Base-by-base conservation (phyloP, 1,140 invertebrate species). In the Halictus rubicundus region DNA sequence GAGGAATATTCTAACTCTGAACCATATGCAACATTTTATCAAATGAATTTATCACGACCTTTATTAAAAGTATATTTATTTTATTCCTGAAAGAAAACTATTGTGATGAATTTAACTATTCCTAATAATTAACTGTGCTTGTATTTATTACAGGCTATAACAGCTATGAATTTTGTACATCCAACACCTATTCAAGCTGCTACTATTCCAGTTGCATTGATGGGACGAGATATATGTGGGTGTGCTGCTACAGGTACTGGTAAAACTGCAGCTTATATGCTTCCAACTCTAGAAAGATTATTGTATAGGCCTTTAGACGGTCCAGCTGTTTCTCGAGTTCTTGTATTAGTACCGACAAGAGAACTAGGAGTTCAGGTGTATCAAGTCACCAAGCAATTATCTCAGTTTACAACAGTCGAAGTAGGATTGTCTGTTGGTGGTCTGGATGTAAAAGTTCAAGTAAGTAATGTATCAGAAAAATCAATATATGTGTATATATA, bases 201-300 rank as follows among this genome's bases (percentile, higher is more conserved):
- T 1, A 98, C 98, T 0, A 98, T 99, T 87, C 99, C 99, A 0
- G 94, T 99, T 14, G 99, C 98, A 32, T 93, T 99, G 49, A 92
- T 97, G 86, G 96, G 96, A 12, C 95, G 96, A 88, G 98, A 99
- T 93, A 96, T 99, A 86, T 98, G 98, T 94, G 98, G 97, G 16
- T 99, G 98, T 94, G 98, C 98, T 73, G 98, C 98, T 4, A 99
- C 99, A 0, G 99, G 99, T 57, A 99, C 99, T 9, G 99, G 98
- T 46, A 99, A 99, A 95, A 99, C 99, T 4, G 98, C 98, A 0
- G 99, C 99, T 0, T 99, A 99, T 90, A 99, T 99, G 97, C 93
- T 99, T 80, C 99, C 99, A 6, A 98, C 98, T 42, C 90, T 99
- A 32, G 99, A 99, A 93, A 94, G 99, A 84, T 94, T 99, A 69